Evolutionary conservation across 2,113 vertebrate genomes (phyloP).

Genomic region (Odobenus rosmarus): DNA sequence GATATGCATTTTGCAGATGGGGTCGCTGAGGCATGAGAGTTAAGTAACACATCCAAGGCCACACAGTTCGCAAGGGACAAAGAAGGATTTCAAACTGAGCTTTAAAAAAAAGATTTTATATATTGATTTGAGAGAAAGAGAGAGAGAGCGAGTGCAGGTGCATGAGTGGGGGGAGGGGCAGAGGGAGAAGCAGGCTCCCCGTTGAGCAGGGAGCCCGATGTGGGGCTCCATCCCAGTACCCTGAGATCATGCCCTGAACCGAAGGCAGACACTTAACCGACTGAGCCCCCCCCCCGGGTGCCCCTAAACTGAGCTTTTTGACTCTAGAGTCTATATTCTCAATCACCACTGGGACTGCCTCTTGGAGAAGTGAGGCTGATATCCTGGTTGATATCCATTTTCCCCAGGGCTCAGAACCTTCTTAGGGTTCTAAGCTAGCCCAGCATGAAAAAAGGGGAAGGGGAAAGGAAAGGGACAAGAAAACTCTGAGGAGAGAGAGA

Average conservation of each 20-base stretch:
- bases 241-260: no score
- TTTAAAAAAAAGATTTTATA: not conserved
- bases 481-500: not conserved
- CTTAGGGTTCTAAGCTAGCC: not conserved
- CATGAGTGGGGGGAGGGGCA: not conserved
- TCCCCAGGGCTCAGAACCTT: not conserved
- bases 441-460: not conserved
- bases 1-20: not conserved
- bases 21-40: not conserved
- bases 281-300: not conserved
- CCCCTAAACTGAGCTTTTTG: not conserved
- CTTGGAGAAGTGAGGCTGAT: not conserved
- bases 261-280: not conserved
- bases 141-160: rapidly evolving
- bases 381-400: not conserved
- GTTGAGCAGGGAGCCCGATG: no score
- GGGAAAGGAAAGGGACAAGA: not conserved
- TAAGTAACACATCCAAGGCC: not conserved
- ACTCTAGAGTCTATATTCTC: not conserved
- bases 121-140: no score
- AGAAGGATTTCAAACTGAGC: not conserved
- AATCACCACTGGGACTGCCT: not conserved
- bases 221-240: no score
- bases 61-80: not conserved
- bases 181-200: not conserved